Evolutionary conservation across 2,797 vertebrate species (phyloP).

Genomic region (Gymnocypris eckloni): DNA sequence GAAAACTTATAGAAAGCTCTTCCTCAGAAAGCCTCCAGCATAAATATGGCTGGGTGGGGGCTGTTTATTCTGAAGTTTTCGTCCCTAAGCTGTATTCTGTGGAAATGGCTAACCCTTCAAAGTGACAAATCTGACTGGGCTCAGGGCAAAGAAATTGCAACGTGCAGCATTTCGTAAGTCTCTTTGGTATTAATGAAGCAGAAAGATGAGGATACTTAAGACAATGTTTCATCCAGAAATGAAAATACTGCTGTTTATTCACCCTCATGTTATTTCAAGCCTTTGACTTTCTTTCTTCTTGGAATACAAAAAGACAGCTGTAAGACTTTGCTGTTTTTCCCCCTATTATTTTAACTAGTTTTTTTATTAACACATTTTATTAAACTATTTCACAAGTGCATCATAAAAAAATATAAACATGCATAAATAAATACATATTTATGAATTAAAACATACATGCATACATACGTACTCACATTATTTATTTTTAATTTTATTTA

Average conservation of each 20-base stretch:
- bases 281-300: neutral
- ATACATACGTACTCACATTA: too few relatives aligned
- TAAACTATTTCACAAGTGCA: too few relatives aligned
- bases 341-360: too few relatives aligned
- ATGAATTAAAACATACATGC: too few relatives aligned
- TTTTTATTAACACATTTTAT: neutral
- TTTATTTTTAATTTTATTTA: too few relatives aligned
- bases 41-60: neutral
- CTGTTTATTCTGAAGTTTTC: conserved; percentile 16
- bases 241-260: neutral
- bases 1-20: neutral
- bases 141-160: neutral
- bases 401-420: too few relatives aligned
- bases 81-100: neutral
- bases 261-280: neutral
- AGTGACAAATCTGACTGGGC: neutral
- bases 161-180: neutral
- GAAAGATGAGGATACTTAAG: neutral
- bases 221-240: neutral
- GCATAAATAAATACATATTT: too few relatives aligned
- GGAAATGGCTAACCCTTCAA: neutral
- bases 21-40: too few relatives aligned
- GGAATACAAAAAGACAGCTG: neutral
- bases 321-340: neutral
- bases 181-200: neutral